phyloP scores from a whole-genome alignment of 1,140 invertebrate species.

The Euwallacea fornicatus region DNA sequence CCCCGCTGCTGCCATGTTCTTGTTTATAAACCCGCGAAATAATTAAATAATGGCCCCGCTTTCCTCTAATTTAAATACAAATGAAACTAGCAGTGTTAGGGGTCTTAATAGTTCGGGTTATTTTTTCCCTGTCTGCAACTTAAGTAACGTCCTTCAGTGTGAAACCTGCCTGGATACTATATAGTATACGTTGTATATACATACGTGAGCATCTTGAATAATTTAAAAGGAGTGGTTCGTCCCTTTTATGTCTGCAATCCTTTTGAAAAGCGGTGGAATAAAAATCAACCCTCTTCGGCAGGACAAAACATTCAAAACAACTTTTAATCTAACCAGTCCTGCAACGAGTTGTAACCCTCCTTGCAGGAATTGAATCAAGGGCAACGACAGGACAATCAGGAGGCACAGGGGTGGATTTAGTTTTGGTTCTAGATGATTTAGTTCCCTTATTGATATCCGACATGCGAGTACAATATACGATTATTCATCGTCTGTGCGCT shows the following conservation, averaged over 20 bases:
- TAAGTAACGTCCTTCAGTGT: too few species aligned
- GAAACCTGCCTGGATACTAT: too few species aligned
- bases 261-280: constrained; percentile 15
- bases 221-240: constrained; percentile 1
- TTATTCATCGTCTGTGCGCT: too few species aligned
- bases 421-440: too few species aligned
- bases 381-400: constrained; percentile 15
- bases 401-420: not conserved
- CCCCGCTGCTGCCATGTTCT: not conserved
- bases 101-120: not conserved
- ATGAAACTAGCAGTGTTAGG: not conserved
- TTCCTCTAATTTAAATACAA: constrained; percentile 1
- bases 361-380: constrained; percentile 20
- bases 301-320: constrained; percentile 26
- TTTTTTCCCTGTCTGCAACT: too few species aligned
- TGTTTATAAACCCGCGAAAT: constrained; percentile 2
- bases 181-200: too few species aligned
- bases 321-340: constrained; percentile 27
- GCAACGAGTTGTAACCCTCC: constrained; percentile 13
- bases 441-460: too few species aligned
- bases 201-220: constrained; percentile 4
- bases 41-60: not conserved
- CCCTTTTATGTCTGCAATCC: constrained; percentile 1
- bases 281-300: constrained; percentile 14
- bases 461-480: too few species aligned